phyloP scores from a whole-genome alignment of 2,888 invertebrate genomes.

The Cylloceria caligata region DNA sequence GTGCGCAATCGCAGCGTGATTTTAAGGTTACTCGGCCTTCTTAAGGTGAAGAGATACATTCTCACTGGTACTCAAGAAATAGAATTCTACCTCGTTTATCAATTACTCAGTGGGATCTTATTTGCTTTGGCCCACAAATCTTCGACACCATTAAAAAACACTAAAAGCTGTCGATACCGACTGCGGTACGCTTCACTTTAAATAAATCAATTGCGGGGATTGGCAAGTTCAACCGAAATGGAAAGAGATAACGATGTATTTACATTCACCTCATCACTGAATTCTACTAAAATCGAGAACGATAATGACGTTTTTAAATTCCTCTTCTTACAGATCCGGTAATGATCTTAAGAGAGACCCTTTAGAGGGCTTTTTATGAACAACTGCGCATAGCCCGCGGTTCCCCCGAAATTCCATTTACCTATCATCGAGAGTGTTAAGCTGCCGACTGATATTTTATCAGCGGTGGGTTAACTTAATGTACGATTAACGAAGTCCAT shows the following conservation, averaged over 20 bases:
- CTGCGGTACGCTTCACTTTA: no score
- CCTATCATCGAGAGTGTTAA: constrained; percentile 27
- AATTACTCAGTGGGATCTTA: no score
- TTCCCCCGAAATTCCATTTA: constrained; percentile 39
- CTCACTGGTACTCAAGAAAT: no score
- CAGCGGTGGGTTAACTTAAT: constrained; percentile 4
- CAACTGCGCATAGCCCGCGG: not conserved
- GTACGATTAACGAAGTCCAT: constrained; percentile 39
- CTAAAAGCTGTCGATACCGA: no score
- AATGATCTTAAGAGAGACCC: constrained; percentile 31
- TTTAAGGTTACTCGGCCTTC: no score
- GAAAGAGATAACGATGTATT: not conserved
- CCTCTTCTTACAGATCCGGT: not conserved
- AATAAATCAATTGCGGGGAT: no score
- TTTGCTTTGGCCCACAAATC: no score
- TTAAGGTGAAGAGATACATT: no score
- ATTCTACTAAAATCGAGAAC: not conserved
- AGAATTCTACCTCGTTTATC: no score
- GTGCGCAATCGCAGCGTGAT: no score
- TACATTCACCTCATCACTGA: not conserved
- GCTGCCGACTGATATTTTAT: not conserved
- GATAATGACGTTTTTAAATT: constrained; percentile 4
- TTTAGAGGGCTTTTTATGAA: constrained; percentile 1
- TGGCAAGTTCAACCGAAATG: not conserved
- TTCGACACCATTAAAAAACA: no score